A percentile compares a stretch with the other conserved stretches of the same genome.
Evolutionary conservation across 2,113 vertebrate species (phyloP).

Genomic region (Stictonetta naevosa): DNA sequence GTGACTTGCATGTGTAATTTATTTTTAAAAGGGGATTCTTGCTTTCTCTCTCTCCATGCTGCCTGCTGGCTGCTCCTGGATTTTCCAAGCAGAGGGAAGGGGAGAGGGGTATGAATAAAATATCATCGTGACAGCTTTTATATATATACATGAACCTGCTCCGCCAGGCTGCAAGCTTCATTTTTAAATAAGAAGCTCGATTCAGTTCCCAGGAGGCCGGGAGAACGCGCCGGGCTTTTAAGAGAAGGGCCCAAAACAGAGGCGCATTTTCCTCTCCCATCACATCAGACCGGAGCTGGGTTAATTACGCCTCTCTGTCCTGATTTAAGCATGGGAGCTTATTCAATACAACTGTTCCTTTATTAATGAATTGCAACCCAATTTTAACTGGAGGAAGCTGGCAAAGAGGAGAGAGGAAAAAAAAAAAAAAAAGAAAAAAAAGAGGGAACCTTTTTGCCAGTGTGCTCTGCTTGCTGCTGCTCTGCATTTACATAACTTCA

Average conservation of each 20-base stretch:
- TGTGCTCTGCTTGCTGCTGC: constrained; percentile 1
- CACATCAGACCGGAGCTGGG: constrained; percentile 58
- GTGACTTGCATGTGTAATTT: constrained; percentile 73
- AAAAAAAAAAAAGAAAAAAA: background rate
- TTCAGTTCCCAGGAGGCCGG: constrained; percentile 19
- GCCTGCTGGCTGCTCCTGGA: constrained; percentile 66
- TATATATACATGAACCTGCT: constrained; percentile 54
- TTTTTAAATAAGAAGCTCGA: constrained; percentile 65
- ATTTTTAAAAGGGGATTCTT: constrained; percentile 66
- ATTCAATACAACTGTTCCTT: constrained; percentile 71
- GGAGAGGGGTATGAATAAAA: constrained; percentile 74
- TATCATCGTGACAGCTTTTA: constrained; percentile 68
- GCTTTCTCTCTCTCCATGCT: constrained; percentile 47
- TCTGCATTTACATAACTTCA: constrained; percentile 66
- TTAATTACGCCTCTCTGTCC: constrained; percentile 67
- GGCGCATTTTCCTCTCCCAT: constrained; percentile 60
- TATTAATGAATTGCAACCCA: constrained; percentile 73
- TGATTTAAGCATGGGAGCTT: constrained; percentile 67
- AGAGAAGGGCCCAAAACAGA: constrained; percentile 68
- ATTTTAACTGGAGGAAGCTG: constrained; percentile 61
- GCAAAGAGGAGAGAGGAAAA: background rate
- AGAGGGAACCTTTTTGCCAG: constrained; percentile 52
- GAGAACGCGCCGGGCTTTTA: constrained; percentile 41
- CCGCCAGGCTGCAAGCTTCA: constrained; percentile 50
- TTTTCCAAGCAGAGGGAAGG: constrained; percentile 69